These are phyloP conservation scores for Leiothrix lutea DNA, from an alignment of 2,113 vertebrate genomes.

Conservation along the genomic window DNA sequence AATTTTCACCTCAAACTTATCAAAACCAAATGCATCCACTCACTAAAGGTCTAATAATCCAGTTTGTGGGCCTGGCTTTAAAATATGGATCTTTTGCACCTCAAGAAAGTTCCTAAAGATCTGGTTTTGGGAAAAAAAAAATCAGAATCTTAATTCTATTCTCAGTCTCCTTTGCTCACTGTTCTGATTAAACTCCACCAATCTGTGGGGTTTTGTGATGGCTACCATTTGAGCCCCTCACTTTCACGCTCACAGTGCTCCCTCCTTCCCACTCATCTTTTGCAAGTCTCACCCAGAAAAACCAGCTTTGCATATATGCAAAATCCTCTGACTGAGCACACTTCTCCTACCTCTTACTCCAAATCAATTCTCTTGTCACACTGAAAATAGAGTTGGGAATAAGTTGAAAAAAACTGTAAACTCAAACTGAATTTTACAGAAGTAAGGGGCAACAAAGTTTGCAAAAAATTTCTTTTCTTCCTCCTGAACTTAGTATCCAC, in stretches of 20 bases:
- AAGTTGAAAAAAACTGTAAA: background rate
- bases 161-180: background rate
- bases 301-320: background rate
- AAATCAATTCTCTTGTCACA: background rate
- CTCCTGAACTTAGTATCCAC: background rate
- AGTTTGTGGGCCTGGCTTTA: background rate
- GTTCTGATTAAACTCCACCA: background rate
- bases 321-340: background rate
- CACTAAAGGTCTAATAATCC: background rate
- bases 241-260: background rate
- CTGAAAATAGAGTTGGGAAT: background rate
- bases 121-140: background rate
- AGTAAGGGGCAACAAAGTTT: background rate
- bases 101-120: background rate
- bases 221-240: background rate
- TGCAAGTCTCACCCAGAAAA: background rate
- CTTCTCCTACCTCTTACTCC: background rate
- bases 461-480: background rate
- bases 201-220: background rate
- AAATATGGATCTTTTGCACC: background rate
- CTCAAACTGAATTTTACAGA: background rate
- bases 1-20: background rate
- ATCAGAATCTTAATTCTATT: background rate
- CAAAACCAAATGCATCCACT: background rate
- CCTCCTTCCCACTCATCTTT: background rate